Base-by-base conservation (phyloP, 2,888 invertebrate species). In the Callinectes sapidus region DNA sequence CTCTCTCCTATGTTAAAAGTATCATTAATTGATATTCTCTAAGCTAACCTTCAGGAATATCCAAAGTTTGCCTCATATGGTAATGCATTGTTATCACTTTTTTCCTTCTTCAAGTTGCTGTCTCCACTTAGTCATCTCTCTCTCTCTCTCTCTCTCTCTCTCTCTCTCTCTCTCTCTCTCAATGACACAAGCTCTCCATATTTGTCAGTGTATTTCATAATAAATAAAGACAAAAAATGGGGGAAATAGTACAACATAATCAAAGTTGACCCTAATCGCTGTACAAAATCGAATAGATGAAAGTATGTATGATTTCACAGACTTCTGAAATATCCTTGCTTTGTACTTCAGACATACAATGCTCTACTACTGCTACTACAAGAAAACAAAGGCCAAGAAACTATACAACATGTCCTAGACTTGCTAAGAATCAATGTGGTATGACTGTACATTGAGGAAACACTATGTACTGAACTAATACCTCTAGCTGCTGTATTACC, bases 131-230 rank as follows among this genome's bases (percentile, higher is more conserved):
- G 39, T 39, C 39, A 39, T 86, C 86, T 86, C 86, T 86, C 86
- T 86, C 86, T 71, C 28, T 71, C 28, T 71, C 71, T 71, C n/a
- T n/a, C n/a, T n/a, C n/a, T n/a, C n/a, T 86, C 86, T 35, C 39
- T 86, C 86, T 35, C 86, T 35, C 86, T 35, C 86, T 14, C 86
- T 71, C 66, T 71, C 28, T 71, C 28, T 71, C 71, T 71, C n/a
- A 71, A 71, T 71, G 28, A 71, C 6, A 71, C 3, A 23, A 71
- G 28, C 23, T 28, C n/a, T 28, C 48, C 3, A 2, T 71, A 71
- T 71, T 71, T 71, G 1, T 71, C 71, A 28, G 28, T 71, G 28
- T 71, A 71, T 71, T 71, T 71, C 71, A 71, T 71, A 71, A 71
- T 71, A 71, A 71, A 71, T 71, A 28, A 71, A 28, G 28, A 71